Evolutionary conservation across 2,888 invertebrate species (phyloP).

Genomic region (Stenchaetothrips biformis): DNA sequence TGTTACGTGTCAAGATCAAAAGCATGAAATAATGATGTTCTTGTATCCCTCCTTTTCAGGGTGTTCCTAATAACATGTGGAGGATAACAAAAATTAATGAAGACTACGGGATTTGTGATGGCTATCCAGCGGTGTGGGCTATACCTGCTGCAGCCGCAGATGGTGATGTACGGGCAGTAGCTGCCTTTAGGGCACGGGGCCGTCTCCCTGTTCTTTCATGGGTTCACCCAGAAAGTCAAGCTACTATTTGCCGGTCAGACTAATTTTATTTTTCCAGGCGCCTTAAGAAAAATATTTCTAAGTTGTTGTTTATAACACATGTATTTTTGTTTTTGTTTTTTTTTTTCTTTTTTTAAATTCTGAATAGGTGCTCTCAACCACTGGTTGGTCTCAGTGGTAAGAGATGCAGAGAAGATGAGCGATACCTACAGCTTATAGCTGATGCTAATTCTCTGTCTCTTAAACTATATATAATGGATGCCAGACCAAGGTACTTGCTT

Average conservation of each 20-base stretch:
- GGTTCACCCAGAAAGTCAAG: conserved; percentile 95
- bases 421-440: conserved; percentile 91
- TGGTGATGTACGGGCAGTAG: conserved; percentile 80
- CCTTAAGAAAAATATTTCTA: background rate
- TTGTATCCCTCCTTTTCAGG: conserved; percentile 51
- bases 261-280: background rate
- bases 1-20: background rate
- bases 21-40: background rate
- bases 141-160: conserved; percentile 88
- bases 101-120: conserved; percentile 88
- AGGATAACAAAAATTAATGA: conserved; percentile 89
- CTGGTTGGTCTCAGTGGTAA: conserved; percentile 90
- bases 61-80: conserved; percentile 94
- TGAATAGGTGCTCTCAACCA: conserved; percentile 78
- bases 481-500: conserved; percentile 62
- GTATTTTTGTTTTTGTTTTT: too few relatives aligned
- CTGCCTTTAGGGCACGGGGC: conserved; percentile 68
- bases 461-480: conserved; percentile 97
- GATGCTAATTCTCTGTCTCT: conserved; percentile 97
- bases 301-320: background rate
- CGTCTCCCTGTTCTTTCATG: conserved; percentile 91
- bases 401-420: conserved; percentile 81
- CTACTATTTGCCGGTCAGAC: conserved; percentile 74
- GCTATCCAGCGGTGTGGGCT: conserved; percentile 92
- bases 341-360: too few relatives aligned